Base-by-base conservation (phyloP, 1,140 invertebrate genomes). In the Chionoecetes opilio region DNA sequence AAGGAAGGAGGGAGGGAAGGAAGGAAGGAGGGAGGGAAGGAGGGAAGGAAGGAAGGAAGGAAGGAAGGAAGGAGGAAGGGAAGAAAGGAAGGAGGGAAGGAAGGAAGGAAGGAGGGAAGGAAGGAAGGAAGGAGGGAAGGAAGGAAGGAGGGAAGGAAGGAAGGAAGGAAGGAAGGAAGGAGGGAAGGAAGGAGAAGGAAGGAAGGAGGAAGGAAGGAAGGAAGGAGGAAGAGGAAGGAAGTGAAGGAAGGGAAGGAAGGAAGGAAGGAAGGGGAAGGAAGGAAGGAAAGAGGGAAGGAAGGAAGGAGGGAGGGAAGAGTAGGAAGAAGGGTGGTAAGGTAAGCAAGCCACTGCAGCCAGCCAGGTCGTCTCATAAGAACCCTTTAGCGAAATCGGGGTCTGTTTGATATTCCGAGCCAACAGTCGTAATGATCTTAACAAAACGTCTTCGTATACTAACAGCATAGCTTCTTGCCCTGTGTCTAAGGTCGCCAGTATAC, bases 401-500 rank as follows among this genome's bases (percentile, higher is more conserved):
- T 91, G 29, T 75, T 94, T 94, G 89, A 91, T 91, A 94, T 94
- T 90, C 93, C 88, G 32, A 37, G 14, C 75, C 41, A 91, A 34
- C 34, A 82, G 75, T 38, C 9, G 87, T 94, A 94, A 94, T 94
- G 93, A 94, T 91, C 93, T 94, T 94, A 91, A 94, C 93, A 94
- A 94, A 94, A 94, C 93, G 93, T 94, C 93, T 90, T n/a, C 87
- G 93, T n/a, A n/a, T n/a, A n/a, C n/a, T n/a, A n/a, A n/a, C n/a
- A n/a, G n/a, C n/a, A n/a, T n/a, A n/a, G n/a, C n/a, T n/a, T 94
- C 88, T 11, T 38, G 17, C 88, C 87, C 92, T n/a, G 34, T 37
- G 41, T 37, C 35, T n/a, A 41, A 34, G 63, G 87, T 85, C 93
- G 38, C 87, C 87, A 46, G 84, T 46, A 87, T 93, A 93, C 32